Evolutionary conservation across 2,797 vertebrate species (phyloP).

Genomic region (Neostethus bicornis): DNA sequence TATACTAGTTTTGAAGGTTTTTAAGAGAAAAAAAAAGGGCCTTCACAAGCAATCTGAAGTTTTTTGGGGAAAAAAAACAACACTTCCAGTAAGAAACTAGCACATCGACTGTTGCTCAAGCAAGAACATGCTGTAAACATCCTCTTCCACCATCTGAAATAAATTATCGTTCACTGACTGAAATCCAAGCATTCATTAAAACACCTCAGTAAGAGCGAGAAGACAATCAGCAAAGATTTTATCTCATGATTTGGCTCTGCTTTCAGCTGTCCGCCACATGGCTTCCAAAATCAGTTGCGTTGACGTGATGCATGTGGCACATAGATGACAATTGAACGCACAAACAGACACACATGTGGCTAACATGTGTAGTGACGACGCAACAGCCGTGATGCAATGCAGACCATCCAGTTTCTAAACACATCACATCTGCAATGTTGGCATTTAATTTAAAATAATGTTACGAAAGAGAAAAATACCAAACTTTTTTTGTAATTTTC

Average conservation of each 20-base stretch:
- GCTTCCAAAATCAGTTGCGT: conserved; percentile 31
- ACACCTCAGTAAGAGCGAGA: neutral
- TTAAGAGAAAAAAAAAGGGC: conserved; percentile 7
- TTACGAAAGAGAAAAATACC: too few species aligned
- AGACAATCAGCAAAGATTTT: conserved; percentile 42
- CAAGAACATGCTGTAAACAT: conserved; percentile 18
- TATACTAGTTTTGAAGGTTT: conserved; percentile 23
- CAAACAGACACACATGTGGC: conserved; percentile 28
- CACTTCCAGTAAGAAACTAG: conserved; percentile 35
- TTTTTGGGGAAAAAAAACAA: conserved; percentile 24
- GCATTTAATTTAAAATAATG: too few species aligned
- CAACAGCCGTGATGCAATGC: conserved; percentile 45
- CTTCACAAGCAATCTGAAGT: conserved; percentile 23
- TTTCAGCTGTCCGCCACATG: conserved; percentile 58
- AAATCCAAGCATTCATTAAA: conserved; percentile 10
- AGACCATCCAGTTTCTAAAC: conserved; percentile 49
- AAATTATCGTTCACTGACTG: conserved; percentile 33
- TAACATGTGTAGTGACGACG: conserved; percentile 29
- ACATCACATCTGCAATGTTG: conserved; percentile 12
- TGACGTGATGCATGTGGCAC: conserved; percentile 70
- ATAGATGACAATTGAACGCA: conserved; percentile 54
- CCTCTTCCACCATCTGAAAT: conserved; percentile 28
- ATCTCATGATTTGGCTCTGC: conserved; percentile 37
- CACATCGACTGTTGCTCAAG: conserved; percentile 51
- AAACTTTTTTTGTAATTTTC: neutral